Percentiles rank a stretch among this genome's conserved stretches.
phyloP scores from a whole-genome alignment of 2,888 invertebrate genomes.

The Xanthia togata region DNA sequence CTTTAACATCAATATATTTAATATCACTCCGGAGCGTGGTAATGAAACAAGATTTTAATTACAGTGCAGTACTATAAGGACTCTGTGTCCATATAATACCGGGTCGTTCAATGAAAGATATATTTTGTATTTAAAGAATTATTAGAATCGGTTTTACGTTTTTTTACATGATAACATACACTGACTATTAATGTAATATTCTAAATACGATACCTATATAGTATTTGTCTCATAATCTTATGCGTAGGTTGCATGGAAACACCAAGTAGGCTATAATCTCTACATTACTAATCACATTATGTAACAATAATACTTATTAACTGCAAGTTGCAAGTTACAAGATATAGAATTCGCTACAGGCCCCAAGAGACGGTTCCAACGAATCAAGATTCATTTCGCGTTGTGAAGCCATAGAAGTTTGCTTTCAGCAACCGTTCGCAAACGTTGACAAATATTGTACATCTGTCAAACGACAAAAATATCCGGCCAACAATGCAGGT shows the following conservation, averaged over 20 bases:
- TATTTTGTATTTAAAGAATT: background rate
- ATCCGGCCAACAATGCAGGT: slow-evolving; percentile 58
- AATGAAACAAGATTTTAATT: slow-evolving; percentile 10
- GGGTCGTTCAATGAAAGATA: background rate
- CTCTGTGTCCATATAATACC: background rate
- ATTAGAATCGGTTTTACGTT: background rate
- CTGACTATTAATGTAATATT: too few species aligned
- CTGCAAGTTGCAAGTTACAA: slow-evolving; percentile 6
- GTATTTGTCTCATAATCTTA: background rate
- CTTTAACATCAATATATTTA: background rate
- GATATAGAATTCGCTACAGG: slow-evolving; percentile 18
- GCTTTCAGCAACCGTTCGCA: slow-evolving; percentile 76
- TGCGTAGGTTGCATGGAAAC: background rate
- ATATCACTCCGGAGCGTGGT: background rate
- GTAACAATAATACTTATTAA: slow-evolving; percentile 1
- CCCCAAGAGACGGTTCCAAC: slow-evolving; percentile 59
- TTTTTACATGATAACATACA: background rate
- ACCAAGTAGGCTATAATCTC: background rate
- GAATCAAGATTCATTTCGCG: slow-evolving; percentile 81
- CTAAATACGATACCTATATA: background rate
- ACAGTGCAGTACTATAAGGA: background rate
- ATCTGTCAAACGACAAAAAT: slow-evolving; percentile 82
- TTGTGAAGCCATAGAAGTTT: slow-evolving; percentile 78
- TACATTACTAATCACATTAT: background rate
- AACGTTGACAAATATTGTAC: slow-evolving; percentile 83